Conservation (phyloP, 2,888 invertebrate genomes). For the Acanthosepion esculentum region DNA sequence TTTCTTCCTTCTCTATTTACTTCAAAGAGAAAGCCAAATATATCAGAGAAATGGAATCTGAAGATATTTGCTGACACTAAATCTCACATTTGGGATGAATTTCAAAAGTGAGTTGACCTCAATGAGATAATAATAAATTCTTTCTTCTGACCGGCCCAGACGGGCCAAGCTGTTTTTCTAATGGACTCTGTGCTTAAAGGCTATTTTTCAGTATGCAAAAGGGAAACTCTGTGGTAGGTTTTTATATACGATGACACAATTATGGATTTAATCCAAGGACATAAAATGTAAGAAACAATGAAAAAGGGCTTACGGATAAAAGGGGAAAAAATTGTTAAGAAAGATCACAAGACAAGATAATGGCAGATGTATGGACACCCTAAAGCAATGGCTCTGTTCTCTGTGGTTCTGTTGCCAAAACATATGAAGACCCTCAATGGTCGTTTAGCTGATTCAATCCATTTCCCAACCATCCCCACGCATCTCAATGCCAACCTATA, state of each 20-base stretch:
- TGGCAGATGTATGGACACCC: background rate
- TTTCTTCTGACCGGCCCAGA: background rate
- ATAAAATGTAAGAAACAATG: background rate
- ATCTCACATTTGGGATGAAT: background rate
- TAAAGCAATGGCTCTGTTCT: conserved; percentile 18
- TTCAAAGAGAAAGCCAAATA: background rate
- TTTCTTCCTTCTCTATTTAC: background rate
- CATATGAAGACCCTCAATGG: conserved; percentile 13
- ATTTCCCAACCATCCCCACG: background rate
- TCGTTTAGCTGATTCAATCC: background rate
- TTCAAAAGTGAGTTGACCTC: conserved; percentile 4
- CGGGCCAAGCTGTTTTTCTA: background rate
- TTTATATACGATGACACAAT: background rate
- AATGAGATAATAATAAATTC: background rate
- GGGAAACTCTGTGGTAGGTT: background rate
- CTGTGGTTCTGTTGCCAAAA: background rate
- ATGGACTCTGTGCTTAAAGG: background rate
- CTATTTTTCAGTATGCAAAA: conserved; percentile 8
- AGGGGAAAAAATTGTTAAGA: background rate
- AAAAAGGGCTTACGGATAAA: background rate
- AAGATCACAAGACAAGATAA: conserved; percentile 13
- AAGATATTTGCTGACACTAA: background rate
- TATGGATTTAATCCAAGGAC: conserved; percentile 15
- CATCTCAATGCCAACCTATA: background rate
- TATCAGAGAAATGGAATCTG: background rate